These are phyloP conservation scores for Mobula hypostoma DNA, from an alignment of 2,113 vertebrate genomes.

Conservation along the genomic window DNA sequence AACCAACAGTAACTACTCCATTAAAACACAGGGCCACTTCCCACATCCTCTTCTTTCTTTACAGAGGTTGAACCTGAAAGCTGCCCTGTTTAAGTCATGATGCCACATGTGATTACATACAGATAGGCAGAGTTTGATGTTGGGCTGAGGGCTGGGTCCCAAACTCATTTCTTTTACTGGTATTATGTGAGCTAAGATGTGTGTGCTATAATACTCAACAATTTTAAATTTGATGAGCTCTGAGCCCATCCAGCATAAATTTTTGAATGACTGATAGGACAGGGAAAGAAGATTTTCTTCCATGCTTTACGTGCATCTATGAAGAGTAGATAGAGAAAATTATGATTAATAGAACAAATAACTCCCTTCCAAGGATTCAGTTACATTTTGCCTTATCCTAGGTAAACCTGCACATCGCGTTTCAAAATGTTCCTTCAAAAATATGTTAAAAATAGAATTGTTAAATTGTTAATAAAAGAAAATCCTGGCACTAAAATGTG, in stretches of 20 bases:
- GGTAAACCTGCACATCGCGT: neutral
- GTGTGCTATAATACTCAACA: neutral
- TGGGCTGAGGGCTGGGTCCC: neutral
- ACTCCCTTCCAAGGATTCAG: neutral
- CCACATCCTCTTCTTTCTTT: neutral
- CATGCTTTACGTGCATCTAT: neutral
- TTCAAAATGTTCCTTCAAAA: neutral
- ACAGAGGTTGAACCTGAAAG: neutral
- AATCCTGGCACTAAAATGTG: neutral
- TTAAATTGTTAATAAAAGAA: neutral
- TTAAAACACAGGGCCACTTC: neutral
- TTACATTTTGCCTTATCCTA: neutral
- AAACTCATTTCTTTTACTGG: neutral
- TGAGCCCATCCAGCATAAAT: neutral
- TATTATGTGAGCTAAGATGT: neutral
- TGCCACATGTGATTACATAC: neutral
- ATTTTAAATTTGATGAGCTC: neutral
- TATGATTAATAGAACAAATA: neutral
- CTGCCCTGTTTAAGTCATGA: neutral
- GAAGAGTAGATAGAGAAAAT: neutral
- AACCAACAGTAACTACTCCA: neutral
- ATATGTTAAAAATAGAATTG: constrained; percentile 19
- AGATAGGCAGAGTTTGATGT: neutral
- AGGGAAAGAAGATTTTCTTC: neutral
- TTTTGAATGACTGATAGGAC: neutral